These are phyloP conservation scores for Lampropteryx suffumata DNA, from an alignment of 2,888 invertebrate species.

Conservation along the genomic window DNA sequence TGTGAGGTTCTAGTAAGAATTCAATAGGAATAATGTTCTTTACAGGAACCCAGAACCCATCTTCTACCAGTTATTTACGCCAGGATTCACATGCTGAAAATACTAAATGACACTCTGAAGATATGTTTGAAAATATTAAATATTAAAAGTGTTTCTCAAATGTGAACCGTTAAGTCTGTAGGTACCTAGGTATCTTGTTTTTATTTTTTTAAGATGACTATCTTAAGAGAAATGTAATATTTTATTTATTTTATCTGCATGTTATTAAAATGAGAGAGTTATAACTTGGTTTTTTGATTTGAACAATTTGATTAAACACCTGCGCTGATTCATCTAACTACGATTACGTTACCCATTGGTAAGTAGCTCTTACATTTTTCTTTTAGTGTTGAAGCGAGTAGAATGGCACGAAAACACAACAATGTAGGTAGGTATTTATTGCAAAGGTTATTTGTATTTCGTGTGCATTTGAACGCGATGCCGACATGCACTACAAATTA, in stretches of 20 bases:
- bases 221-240: too few species aligned
- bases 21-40: conserved; percentile 36
- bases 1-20: neutral
- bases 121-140: conserved; percentile 84
- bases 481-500: conserved; percentile 45
- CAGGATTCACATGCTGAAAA: conserved; percentile 86
- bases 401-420: neutral
- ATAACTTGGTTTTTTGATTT: too few species aligned
- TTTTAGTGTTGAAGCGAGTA: too few species aligned
- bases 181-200: too few species aligned
- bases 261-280: too few species aligned
- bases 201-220: too few species aligned
- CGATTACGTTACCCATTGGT: too few species aligned
- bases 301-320: too few species aligned
- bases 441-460: conserved; percentile 3
- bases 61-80: conserved; percentile 86
- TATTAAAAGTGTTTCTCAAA: conserved; percentile 86
- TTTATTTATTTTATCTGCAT: too few species aligned
- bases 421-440: neutral
- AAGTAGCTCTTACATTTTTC: too few species aligned
- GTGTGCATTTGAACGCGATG: conserved; percentile 37
- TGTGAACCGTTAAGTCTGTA: conserved; percentile 69
- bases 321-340: too few species aligned
- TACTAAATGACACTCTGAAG: conserved; percentile 85
- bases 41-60: conserved; percentile 86